Base-by-base conservation (phyloP, 2,797 vertebrate species). In the Falco peregrinus region DNA sequence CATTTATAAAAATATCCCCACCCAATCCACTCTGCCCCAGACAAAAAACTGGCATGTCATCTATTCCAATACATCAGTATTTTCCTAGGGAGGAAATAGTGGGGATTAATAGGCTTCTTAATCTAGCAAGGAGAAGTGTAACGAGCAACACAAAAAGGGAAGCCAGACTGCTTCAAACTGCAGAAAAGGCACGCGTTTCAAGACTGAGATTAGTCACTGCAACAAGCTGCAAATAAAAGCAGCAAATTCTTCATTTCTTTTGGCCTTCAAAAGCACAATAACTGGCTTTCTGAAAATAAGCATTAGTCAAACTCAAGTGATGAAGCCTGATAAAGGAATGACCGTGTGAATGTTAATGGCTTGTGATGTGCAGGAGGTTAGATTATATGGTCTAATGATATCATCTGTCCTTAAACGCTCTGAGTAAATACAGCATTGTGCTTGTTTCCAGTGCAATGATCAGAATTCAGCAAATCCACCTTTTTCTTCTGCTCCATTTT, bases 261-360 rank as follows among this genome's bases (percentile, higher is more conserved):
- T 1, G 17, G 79, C 78, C 79, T 92, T 94, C 92, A 75, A 75
- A 93, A 85, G 68, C 59, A 94, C 67, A 94, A 45, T 85, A 89
- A 92, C 76, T 28, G 84, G 56, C 82, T 93, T 95, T 96, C 87
- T 90, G 82, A 94, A 95, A 94, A 89, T 54, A 86, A 65, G 89
- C 54, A 81, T 95, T 92, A 95, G 87, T 95, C 94, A 95, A 94
- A 86, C 84, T 94, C 73, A 81, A 60, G 65, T 71, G 91, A 95
- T 73, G 61, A 90, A 75, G 61, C 50, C 84, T 79, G 82, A 92
- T 95, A 93, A 93, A 89, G 50, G 79, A 93, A 69, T 0, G 9
- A 77, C 53, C 71, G 68, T 41, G 57, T 59, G 84, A 96, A 48
- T 39, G 57, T 17, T 90, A 89, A 84, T 1, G 2, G 82, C 26